These are phyloP conservation scores for Stercorarius parasiticus DNA, from an alignment of 2,113 vertebrate genomes.

Conservation along the genomic window DNA sequence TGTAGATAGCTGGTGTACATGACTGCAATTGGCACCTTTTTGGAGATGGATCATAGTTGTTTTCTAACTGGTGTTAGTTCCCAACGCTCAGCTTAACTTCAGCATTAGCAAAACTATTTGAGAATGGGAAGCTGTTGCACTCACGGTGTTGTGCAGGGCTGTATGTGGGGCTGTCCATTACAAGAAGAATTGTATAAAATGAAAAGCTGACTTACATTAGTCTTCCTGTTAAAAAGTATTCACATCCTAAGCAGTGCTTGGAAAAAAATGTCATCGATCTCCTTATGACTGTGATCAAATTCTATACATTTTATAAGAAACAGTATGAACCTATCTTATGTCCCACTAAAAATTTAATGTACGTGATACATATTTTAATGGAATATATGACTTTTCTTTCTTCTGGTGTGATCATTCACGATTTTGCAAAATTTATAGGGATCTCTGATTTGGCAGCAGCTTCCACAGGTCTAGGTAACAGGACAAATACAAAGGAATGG, in stretches of 20 bases:
- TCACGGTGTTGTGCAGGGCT: background rate
- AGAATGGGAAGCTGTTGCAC: background rate
- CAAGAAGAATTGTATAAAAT: background rate
- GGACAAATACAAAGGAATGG: background rate
- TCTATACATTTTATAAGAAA: background rate
- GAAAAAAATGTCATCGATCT: background rate
- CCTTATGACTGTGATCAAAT: background rate
- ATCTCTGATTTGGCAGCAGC: background rate
- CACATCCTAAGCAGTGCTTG: background rate
- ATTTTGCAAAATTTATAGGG: background rate
- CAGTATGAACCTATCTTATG: background rate
- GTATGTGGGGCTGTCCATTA: background rate
- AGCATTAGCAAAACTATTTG: background rate
- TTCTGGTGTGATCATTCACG: background rate
- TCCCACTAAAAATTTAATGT: background rate
- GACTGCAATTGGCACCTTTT: background rate
- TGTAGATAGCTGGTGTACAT: background rate
- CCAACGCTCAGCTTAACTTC: background rate
- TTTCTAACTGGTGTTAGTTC: background rate
- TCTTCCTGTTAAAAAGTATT: background rate
- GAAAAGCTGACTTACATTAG: background rate
- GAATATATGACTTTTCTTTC: background rate
- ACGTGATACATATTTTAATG: background rate
- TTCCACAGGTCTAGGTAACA: background rate
- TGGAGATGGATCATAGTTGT: background rate